Evolutionary conservation across 2,797 vertebrate species (phyloP), one percentile per base, ranked within the genome.

Genomic region (Threskiornis aethiopicus): DNA sequence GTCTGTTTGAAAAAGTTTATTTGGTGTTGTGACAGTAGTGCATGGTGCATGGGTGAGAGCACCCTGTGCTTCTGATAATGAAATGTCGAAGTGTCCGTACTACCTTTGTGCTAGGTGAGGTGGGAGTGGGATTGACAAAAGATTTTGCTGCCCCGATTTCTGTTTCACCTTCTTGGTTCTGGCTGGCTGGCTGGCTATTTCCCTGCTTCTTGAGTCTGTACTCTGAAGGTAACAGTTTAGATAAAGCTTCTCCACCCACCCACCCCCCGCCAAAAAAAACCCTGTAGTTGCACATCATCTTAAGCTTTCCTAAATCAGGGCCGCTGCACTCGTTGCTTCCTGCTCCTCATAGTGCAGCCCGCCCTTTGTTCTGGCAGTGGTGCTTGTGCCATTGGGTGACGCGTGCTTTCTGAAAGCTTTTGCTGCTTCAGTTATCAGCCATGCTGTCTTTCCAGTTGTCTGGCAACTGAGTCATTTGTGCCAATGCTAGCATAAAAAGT

Each of bases 31-130:
- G 55, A 9, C 25, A 33, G 59, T 3, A n/a, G 15, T 3, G 7
- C 4, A 4, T 1, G 37, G 13, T 31, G 37, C 37, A 39, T 39
- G 10, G 9, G 11, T 29, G 51, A 28, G 59, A 77, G 37, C 52
- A 52, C 9, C 18, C 22, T 18, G 31, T 22, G 29, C 52, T 54
- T 39, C 58, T 41, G 69, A 1, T 3, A 70, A 55, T 5, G 24
- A 6, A 26, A 17, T 0, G 0, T 5, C 3, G 1, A 5, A 3
- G 16, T 19, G 21, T 46, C 31, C 1, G 1, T 46, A 1, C 8
- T 9, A 2, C 42, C 46, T 72, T 16, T 3, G 5, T 20, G 66
- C 35, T 5, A 0, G 22, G 20, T 24, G 18, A 37, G 37, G 21
- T 17, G 44, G 13, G 16, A n/a, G 15, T 6, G 26, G 21, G 9